These are phyloP conservation scores for Drosophila equinoxialis DNA, from an alignment of 1,140 invertebrate species.

Conservation along the genomic window DNA sequence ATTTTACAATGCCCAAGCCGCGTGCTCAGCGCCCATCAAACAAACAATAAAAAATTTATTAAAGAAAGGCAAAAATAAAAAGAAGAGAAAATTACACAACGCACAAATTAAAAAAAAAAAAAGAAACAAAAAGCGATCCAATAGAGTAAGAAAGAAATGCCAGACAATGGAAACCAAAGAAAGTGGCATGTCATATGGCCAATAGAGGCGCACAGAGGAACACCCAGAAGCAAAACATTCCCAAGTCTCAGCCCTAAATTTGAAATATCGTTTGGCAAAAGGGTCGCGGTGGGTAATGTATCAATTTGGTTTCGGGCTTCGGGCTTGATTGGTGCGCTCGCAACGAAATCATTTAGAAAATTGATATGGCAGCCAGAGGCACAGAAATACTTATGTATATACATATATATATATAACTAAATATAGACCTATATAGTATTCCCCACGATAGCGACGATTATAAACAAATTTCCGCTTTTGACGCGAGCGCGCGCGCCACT, in stretches of 20 bases:
- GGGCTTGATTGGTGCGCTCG: slow-evolving; percentile 67
- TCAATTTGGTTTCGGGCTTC: slow-evolving; percentile 62
- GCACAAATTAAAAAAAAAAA: slow-evolving; percentile 69
- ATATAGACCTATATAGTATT: slow-evolving; percentile 28
- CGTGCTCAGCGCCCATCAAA: slow-evolving; percentile 74
- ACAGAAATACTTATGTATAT: slow-evolving; percentile 35
- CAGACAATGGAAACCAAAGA: slow-evolving; percentile 52
- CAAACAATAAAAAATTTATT: slow-evolving; percentile 82
- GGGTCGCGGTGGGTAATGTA: slow-evolving; percentile 62
- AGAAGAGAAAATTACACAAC: slow-evolving; percentile 66
- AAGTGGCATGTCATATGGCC: slow-evolving; percentile 78
- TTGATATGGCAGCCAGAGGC: slow-evolving; percentile 63
- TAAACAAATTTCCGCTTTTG: slow-evolving; percentile 82
- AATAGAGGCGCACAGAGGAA: slow-evolving; percentile 48
- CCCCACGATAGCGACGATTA: slow-evolving; percentile 73
- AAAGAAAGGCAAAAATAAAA: slow-evolving; percentile 62
- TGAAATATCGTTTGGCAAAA: slow-evolving; percentile 54
- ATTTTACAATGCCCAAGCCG: slow-evolving; percentile 70
- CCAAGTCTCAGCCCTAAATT: slow-evolving; percentile 46
- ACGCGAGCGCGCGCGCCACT: slow-evolving; percentile 60
- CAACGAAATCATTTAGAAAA: slow-evolving; percentile 70
- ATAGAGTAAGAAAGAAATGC: slow-evolving; percentile 32
- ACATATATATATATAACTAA: slow-evolving; percentile 39
- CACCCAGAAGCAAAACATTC: slow-evolving; percentile 63
- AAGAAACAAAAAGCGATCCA: slow-evolving; percentile 15